These are phyloP conservation scores for Orycteropus afer DNA, from an alignment of 2,113 vertebrate species.

Conservation along the genomic window DNA sequence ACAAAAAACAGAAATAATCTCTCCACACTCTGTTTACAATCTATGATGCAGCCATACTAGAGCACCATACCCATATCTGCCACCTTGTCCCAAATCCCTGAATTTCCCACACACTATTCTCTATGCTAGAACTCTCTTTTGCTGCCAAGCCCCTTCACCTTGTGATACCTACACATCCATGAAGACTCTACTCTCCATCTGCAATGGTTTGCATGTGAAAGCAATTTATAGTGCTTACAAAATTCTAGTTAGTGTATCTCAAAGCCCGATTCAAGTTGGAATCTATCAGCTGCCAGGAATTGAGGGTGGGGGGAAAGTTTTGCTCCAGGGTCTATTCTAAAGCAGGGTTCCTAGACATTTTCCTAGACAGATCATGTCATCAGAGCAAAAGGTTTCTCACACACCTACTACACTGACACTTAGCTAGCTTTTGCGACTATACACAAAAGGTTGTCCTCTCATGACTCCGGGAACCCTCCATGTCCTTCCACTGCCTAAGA, in stretches of 20 bases:
- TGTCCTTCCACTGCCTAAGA: background rate
- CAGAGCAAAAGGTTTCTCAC: background rate
- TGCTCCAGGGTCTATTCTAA: background rate
- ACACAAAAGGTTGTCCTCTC: background rate
- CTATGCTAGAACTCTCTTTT: background rate
- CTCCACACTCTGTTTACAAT: background rate
- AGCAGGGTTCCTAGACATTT: background rate
- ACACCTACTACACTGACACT: fast-evolving
- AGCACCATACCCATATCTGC: fast-evolving
- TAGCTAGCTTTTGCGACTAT: background rate
- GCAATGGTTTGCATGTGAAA: background rate
- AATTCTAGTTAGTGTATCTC: background rate
- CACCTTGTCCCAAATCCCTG: background rate
- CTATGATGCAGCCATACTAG: background rate
- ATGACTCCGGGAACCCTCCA: background rate
- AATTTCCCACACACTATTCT: background rate
- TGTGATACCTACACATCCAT: background rate
- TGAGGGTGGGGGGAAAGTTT: background rate
- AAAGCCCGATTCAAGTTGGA: background rate
- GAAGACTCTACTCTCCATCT: background rate
- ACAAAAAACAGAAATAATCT: background rate
- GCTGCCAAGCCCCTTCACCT: background rate
- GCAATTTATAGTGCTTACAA: background rate
- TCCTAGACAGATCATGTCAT: background rate
- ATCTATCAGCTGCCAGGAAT: background rate